Evolutionary conservation across 2,797 vertebrate genomes (phyloP), one percentile per base, ranked within the genome.

Genomic region (Sebastes nivosus): DNA sequence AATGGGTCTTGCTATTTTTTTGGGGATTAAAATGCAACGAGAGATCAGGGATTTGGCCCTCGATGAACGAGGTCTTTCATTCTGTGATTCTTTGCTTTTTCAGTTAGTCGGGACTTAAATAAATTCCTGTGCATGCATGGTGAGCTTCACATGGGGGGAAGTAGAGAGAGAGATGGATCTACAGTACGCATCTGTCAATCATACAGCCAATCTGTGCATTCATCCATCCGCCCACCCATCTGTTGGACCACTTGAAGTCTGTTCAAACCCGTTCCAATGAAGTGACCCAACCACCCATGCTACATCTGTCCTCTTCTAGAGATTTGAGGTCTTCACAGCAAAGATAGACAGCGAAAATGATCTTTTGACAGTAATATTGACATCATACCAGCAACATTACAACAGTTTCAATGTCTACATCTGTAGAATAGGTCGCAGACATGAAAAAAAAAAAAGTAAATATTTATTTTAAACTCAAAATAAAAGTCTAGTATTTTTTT

Each of bases 11-110:
- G 68, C 65, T 67, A 57, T 72, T 79, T 84, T 55, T 55, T 75
- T 11, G 61, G n/a, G 67, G 89, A 90, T 92, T 91, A 89, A 88
- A 87, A 88, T 86, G 73, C 82, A 89, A 73, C 5, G 18, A 82
- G 67, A 83, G 87, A 88, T 84, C 77, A 13, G 75, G 81, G 83
- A 78, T 87, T 84, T 89, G 75, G 85, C 79, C 52, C 54, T 70
- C 36, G 50, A 34, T 85, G 87, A 92, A 93, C 83, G 38, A 83
- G 68, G 81, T 67, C 80, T 85, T 91, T 88, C 82, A 91, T 89
- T 90, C 77, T 77, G 12, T 20, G 20, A 71, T 69, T 73, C 67
- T 73, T 76, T 24, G 46, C 2, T 76, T 61, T 80, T 64, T 74
- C 8, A 42, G 36, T 46, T 14, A 36, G 36, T 36, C n/a, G 24